Base-by-base conservation (phyloP, 2,797 vertebrate species). In the Phoebastria nigripes region DNA sequence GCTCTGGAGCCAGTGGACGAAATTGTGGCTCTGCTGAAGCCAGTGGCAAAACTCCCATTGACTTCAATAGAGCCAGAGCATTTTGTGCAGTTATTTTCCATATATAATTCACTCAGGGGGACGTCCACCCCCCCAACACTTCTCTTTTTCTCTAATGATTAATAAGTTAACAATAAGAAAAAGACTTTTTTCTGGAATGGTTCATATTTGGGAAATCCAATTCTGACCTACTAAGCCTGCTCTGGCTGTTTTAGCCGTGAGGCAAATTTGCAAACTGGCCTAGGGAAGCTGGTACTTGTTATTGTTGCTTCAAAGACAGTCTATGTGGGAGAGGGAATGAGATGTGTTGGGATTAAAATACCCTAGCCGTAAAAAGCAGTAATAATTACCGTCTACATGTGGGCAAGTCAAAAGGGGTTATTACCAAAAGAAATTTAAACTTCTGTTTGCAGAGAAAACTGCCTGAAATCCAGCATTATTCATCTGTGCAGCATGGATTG, bases 281-380 rank as follows among this genome's bases (percentile, higher is more conserved):
- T 94, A 86, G 89, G 92, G 92, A 95, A 96, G 94, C 95, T 95
- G 81, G 93, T 96, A 94, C 96, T 96, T 96, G 95, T 96, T 96
- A 89, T 94, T 95, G 95, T 96, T 95, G 90, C 96, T 96, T 97
- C 95, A 97, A 96, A 96, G 96, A 81, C 88, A 91, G 86, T 87
- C 92, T 96, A 78, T 95, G 95, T 96, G 95, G 96, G 95, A 95
- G 95, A 96, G 65, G 89, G 96, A 96, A 96, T 78, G 90, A 96
- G 93, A 96, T 94, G 95, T 94, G 93, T 96, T 92, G 89, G 93
- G 95, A 96, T 96, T 94, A 96, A 96, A 97, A 97, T 96, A 96
- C 93, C 42, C 89, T 87, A 85, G 79, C 96, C 37, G 61, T 97
- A 96, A 97, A 97, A 97, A 96, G 93, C 95, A 96, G 94, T 96